Base-by-base conservation (phyloP, 1,140 invertebrate genomes). In the Trichonephila clavipes region DNA sequence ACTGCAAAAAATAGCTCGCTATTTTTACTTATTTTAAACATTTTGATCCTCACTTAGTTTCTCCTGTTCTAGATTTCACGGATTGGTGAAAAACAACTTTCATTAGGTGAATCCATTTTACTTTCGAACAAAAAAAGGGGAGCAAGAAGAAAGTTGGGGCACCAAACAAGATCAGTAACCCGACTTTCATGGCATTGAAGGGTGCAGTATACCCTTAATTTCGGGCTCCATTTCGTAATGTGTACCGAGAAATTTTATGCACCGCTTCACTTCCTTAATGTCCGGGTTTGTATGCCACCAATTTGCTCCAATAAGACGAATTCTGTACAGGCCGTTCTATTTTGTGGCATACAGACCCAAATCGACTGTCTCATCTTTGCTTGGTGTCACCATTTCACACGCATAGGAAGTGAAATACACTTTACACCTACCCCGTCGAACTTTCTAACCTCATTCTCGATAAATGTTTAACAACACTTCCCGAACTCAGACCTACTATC, bases 351-450 rank as follows among this genome's bases (percentile, higher is more conserved):
- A 77, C 72, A 77, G 72, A 77, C 28, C 34, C 34, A 16, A 77
- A 77, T 77, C 72, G 72, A 77, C 72, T 19, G 72, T 34, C 72
- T 77, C 72, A 77, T 77, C 72, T 40, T 77, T 16, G 72, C 16
- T 77, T 18, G 34, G 28, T 77, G 72, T 77, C 72, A 77, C 72
- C 14, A 40, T 77, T 77, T 40, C 72, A 24, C 12, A 40, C 18
- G 28, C 28, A 77, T 77, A 34, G 72, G 72, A 77, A 77, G 28
- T 77, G 28, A 34, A 40, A 77, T 19, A 14, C 1, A 72, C 72
- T 18, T 77, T 77, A 77, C 72, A 77, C 28, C 34, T 77, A 77
- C 72, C 18, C 28, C 18, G 28, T 77, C 72, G 72, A 77, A 77
- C 72, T 77, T 77, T 77, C 16, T 77, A 77, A 77, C 72, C 72